Evolutionary conservation across 2,888 invertebrate species (phyloP).

Genomic region (Toxonevra muliebris): DNA sequence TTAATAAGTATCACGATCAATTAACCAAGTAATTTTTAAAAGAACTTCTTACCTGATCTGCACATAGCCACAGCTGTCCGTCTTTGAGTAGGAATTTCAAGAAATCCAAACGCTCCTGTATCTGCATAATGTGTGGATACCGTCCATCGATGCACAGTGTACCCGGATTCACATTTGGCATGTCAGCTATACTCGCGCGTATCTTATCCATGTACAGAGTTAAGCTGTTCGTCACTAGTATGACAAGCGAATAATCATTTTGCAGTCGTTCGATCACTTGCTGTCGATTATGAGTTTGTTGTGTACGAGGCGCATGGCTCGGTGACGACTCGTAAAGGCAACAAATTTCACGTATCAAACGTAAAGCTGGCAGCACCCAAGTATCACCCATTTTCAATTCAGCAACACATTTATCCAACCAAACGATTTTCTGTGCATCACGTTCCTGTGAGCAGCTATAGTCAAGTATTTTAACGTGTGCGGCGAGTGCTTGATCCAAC

Average conservation of each 20-base stretch:
- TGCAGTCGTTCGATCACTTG: conserved; percentile 90
- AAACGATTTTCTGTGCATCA: conserved; percentile 93
- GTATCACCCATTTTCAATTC: conserved; percentile 87
- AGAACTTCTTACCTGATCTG: conserved; percentile 73
- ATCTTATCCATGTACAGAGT: conserved; percentile 91
- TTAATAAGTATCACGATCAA: no score
- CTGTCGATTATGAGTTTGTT: conserved; percentile 68
- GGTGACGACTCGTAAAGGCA: conserved; percentile 84
- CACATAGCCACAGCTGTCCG: conserved; percentile 95
- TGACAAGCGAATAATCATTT: conserved; percentile 90
- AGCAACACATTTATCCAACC: conserved; percentile 96
- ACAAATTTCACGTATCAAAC: conserved; percentile 95
- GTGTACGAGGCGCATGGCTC: conserved; percentile 61
- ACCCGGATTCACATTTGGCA: conserved; percentile 81
- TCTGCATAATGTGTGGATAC: conserved; percentile 91
- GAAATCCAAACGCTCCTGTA: conserved; percentile 93
- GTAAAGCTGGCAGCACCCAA: conserved; percentile 94
- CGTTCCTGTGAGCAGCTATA: conserved; percentile 97
- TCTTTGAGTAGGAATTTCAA: conserved; percentile 92
- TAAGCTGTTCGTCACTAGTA: conserved; percentile 92
- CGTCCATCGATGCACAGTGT: conserved; percentile 78
- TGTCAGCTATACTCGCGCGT: conserved; percentile 66
- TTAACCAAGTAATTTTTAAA: no score
- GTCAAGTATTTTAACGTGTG: conserved; percentile 96
- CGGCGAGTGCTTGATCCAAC: conserved; percentile 94